These are phyloP conservation scores for Apeltes quadracus DNA, from an alignment of 2,113 vertebrate genomes.

Conservation along the genomic window DNA sequence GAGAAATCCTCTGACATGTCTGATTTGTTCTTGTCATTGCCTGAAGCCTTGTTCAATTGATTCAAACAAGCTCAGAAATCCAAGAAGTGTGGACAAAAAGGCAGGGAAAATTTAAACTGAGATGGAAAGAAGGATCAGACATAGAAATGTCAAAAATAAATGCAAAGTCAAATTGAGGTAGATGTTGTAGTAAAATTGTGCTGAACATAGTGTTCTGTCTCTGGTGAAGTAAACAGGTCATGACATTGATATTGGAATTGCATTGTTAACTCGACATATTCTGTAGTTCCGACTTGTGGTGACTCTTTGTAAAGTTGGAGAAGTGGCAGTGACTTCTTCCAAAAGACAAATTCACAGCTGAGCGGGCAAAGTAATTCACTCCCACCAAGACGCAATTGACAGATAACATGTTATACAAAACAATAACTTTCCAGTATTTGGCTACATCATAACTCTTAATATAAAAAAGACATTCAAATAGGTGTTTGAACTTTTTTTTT, in stretches of 20 bases:
- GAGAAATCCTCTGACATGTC: slow-evolving; percentile 36
- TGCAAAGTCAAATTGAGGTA: neutral
- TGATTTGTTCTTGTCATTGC: slow-evolving; percentile 46
- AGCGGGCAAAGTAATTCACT: slow-evolving; percentile 20
- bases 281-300: neutral
- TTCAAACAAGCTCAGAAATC: slow-evolving; percentile 36
- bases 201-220: neutral
- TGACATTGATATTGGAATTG: slow-evolving; percentile 4
- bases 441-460: too few species aligned
- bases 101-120: slow-evolving; percentile 6
- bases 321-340: slow-evolving; percentile 17
- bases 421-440: neutral
- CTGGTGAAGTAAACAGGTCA: neutral
- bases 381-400: slow-evolving; percentile 12
- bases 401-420: slow-evolving; percentile 24
- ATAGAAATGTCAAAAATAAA: neutral
- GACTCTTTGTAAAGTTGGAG: neutral
- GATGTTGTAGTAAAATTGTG: neutral
- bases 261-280: neutral
- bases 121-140: slow-evolving; percentile 13
- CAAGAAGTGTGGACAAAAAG: slow-evolving; percentile 17
- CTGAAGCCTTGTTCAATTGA: slow-evolving; percentile 36
- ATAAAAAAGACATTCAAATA: too few species aligned
- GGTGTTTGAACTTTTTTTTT: neutral
- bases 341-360: slow-evolving; percentile 15